A percentile compares a stretch with the other conserved stretches of the same genome.
These are phyloP conservation scores for Crocidura indochinensis DNA, from an alignment of 2,797 vertebrate species.

Conservation along the genomic window DNA sequence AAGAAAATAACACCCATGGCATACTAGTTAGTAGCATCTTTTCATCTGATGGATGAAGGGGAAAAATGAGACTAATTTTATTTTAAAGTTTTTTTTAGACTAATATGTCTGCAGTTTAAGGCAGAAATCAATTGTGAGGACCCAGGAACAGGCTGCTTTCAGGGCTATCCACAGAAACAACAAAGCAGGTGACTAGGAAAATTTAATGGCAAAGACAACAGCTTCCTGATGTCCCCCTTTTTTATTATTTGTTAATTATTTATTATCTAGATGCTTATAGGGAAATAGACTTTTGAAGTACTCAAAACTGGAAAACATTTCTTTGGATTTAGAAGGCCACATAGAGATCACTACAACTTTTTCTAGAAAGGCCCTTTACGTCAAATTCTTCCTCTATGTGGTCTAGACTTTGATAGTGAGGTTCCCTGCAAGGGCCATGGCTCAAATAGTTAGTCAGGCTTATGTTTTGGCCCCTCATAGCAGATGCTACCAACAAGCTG, in stretches of 20 bases:
- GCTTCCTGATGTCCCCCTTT: constrained; percentile 62
- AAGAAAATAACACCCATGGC: constrained; percentile 71
- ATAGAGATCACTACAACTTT: constrained; percentile 77
- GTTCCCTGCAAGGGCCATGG: constrained; percentile 65
- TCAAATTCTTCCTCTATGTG: constrained; percentile 78
- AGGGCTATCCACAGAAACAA: constrained; percentile 68
- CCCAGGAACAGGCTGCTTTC: constrained; percentile 71
- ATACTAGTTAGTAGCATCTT: constrained; percentile 61
- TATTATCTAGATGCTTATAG: constrained; percentile 79
- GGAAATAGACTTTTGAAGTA: constrained; percentile 78
- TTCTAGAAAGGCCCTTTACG: constrained; percentile 82
- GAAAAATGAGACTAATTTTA: constrained; percentile 71
- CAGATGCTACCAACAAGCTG: not conserved
- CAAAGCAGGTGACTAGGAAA: constrained; percentile 35
- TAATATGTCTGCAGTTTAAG: constrained; percentile 68
- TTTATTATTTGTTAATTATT: not conserved
- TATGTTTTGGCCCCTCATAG: not conserved
- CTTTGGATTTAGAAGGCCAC: constrained; percentile 76
- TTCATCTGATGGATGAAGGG: constrained; percentile 72
- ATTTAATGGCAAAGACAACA: constrained; percentile 35
- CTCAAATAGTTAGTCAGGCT: constrained; percentile 45
- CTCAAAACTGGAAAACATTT: constrained; percentile 79
- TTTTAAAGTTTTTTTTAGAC: constrained; percentile 48
- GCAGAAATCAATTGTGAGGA: constrained; percentile 66
- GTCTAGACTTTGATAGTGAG: constrained; percentile 79